Percentiles rank a stretch among this genome's conserved stretches.
These are phyloP conservation scores for Phylloscopus trochilus DNA, from an alignment of 2,113 vertebrate species.

Conservation along the genomic window DNA sequence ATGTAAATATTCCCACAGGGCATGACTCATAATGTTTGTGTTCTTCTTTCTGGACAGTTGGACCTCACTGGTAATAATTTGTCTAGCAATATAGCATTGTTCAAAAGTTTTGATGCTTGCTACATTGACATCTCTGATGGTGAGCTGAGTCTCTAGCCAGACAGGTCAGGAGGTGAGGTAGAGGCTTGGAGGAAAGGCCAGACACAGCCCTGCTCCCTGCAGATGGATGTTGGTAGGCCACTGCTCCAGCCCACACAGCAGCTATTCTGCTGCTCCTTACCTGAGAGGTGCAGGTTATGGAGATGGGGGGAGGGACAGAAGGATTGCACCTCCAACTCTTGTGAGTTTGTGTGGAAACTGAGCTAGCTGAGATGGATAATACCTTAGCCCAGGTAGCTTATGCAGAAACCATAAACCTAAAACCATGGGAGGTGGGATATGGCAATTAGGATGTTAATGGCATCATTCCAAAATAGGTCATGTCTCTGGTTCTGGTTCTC, in stretches of 20 bases:
- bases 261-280: neutral
- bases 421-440: neutral
- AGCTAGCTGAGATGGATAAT: neutral
- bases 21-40: neutral
- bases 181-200: neutral
- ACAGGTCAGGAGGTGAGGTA: neutral
- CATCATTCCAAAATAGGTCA: neutral
- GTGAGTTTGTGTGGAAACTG: neutral
- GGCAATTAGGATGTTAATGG: neutral
- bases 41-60: neutral
- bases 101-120: neutral
- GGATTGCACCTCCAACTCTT: neutral
- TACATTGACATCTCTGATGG: neutral
- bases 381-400: neutral
- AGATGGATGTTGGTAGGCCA: neutral
- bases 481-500: neutral
- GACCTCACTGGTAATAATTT: neutral
- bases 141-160: neutral
- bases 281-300: neutral
- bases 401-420: neutral
- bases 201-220: neutral
- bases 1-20: neutral
- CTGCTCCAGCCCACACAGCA: neutral
- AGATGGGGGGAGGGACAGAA: neutral
- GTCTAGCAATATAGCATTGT: neutral